Evolutionary conservation across 2,797 vertebrate genomes (phyloP), one percentile per base, ranked within the genome.

Genomic region (Muscicapa striata): DNA sequence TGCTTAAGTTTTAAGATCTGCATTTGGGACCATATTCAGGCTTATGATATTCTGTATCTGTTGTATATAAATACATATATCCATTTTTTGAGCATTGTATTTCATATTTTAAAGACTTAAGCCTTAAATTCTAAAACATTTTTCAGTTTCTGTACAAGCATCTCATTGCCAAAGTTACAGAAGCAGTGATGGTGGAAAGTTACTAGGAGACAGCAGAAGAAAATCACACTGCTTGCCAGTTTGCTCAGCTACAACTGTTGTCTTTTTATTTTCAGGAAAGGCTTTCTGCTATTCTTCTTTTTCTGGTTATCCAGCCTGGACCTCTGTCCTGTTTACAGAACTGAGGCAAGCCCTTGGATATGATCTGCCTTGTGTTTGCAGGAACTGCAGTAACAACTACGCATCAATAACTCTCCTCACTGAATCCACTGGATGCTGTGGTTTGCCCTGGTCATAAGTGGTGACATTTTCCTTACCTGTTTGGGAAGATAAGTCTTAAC

Each of bases 181-280:
- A 64, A 54, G 18, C 21, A 55, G 19, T 41, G 41, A 36, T 10
- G 18, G 38, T 54, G 20, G 40, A 46, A 64, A 67, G 27, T 32
- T 64, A 5, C 78, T 45, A 19, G 54, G 45, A 81, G n/a, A 46
- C 26, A 87, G 62, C 19, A 62, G 58, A 61, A 57, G 29, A 41
- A 55, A 68, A 55, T 30, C 15, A 52, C 17, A 13, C 5, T 1
- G 1, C 84, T 70, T 84, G 21, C 13, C 36, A 51, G 15, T 73
- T 45, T 79, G 55, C 67, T 94, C 58, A 86, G 27, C 54, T 41
- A 76, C 43, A 64, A 69, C 61, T 93, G 2, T 95, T 94, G 61
- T 95, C 84, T 96, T 91, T 93, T 95, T 74, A 61, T 52, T 98
- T 98, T 74, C 95, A 98, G 98, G 91, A 24, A 21, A 36, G 10